Evolutionary conservation across 2,113 vertebrate species (phyloP).

Genomic region (Aix galericulata): DNA sequence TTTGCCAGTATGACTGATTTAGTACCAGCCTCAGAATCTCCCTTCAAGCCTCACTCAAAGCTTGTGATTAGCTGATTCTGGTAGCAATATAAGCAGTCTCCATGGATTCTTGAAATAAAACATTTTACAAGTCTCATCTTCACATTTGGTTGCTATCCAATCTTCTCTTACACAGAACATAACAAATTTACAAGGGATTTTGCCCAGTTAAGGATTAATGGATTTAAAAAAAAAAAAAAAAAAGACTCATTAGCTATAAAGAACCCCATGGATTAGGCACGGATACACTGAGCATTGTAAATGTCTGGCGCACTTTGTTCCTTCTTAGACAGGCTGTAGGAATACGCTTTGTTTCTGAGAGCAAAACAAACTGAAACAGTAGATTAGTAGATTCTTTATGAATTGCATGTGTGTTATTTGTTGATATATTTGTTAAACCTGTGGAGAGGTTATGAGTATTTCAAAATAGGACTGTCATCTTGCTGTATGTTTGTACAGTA

Average conservation of each 20-base stretch:
- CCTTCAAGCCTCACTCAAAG: neutral
- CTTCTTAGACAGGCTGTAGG: neutral
- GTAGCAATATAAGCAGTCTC: neutral
- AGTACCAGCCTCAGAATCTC: neutral
- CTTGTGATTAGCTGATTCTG: conserved; percentile 4
- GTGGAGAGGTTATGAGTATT: neutral
- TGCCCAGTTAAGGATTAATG: neutral
- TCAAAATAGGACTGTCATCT: neutral
- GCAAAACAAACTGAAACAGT: neutral
- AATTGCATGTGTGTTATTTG: neutral
- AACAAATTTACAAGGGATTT: neutral
- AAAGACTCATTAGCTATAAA: neutral
- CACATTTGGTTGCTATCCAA: neutral
- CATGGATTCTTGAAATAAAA: conserved; percentile 2
- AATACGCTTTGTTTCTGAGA: neutral
- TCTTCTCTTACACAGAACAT: neutral
- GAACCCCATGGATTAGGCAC: rapidly evolving
- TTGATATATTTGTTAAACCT: neutral
- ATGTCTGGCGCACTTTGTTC: neutral
- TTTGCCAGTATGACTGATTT: conserved; percentile 13
- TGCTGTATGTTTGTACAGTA: rapidly evolving
- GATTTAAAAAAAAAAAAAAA: neutral
- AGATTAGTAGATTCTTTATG: neutral
- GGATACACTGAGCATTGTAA: neutral
- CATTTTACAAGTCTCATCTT: neutral